Conservation (phyloP, 2,797 vertebrate genomes). For the Eulemur rubriventer region DNA sequence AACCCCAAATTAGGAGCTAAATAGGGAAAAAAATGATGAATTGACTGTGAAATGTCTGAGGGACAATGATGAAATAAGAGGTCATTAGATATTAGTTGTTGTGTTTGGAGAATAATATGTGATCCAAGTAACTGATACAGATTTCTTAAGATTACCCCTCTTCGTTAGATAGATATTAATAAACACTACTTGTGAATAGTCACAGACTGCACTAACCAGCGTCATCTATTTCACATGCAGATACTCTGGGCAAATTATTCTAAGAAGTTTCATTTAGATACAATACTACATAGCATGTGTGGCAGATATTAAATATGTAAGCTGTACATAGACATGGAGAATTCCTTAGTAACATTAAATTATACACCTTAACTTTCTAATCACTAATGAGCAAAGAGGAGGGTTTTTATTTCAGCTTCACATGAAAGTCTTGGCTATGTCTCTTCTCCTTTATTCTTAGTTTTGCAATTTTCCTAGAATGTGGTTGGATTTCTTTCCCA, state of each 20-base stretch:
- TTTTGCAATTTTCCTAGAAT: not conserved
- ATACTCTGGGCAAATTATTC: not conserved
- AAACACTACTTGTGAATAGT: not conserved
- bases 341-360: not conserved
- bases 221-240: not conserved
- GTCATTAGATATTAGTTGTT: not conserved
- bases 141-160: not conserved
- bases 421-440: not conserved
- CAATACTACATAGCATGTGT: not conserved
- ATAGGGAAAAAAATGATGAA: not conserved
- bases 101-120: not conserved
- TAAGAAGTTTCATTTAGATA: not conserved
- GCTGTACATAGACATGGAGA: not conserved
- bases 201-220: not conserved
- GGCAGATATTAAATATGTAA: not conserved
- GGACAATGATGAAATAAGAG: not conserved
- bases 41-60: not conserved
- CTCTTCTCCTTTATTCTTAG: not conserved
- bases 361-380: not conserved
- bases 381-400: not conserved
- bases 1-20: not conserved
- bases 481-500: not conserved
- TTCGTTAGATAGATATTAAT: not conserved
- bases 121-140: not conserved
- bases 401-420: not conserved